Conservation (phyloP, 2,888 invertebrate species). For the Heterodera filipjevi region DNA sequence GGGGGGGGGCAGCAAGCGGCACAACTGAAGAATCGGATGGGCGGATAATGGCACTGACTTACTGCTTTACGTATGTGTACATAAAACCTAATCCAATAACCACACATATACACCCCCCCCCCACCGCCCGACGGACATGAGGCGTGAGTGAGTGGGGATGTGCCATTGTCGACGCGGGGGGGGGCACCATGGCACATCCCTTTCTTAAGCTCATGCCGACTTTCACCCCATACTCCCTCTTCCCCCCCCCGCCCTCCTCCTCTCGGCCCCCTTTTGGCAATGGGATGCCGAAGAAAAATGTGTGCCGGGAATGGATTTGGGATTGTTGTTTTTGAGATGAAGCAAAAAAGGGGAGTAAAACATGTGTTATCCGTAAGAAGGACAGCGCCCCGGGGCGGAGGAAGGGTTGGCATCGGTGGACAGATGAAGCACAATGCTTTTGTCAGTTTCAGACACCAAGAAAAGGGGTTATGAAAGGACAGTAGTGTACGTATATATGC, state of each 20-base stretch:
- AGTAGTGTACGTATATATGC: background rate
- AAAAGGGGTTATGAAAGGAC: no score
- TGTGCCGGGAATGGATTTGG: background rate
- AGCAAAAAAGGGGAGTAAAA: background rate
- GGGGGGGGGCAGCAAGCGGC: background rate
- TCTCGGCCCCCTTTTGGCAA: no score
- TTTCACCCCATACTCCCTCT: no score
- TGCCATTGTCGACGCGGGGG: no score
- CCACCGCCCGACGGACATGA: no score
- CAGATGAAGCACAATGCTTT: background rate
- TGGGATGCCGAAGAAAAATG: no score
- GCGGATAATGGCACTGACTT: no score
- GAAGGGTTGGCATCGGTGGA: background rate
- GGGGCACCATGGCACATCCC: background rate
- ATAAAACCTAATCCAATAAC: constrained; percentile 9
- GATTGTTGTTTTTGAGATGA: background rate
- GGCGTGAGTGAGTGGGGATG: no score
- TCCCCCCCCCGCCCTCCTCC: no score
- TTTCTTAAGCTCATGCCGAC: no score
- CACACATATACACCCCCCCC: no score
- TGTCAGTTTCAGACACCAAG: background rate
- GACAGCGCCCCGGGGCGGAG: background rate
- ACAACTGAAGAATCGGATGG: background rate
- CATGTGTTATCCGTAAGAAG: background rate
- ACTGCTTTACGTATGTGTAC: background rate